Conservation (phyloP, 1,140 invertebrate genomes). For the Cydia strobilella region DNA sequence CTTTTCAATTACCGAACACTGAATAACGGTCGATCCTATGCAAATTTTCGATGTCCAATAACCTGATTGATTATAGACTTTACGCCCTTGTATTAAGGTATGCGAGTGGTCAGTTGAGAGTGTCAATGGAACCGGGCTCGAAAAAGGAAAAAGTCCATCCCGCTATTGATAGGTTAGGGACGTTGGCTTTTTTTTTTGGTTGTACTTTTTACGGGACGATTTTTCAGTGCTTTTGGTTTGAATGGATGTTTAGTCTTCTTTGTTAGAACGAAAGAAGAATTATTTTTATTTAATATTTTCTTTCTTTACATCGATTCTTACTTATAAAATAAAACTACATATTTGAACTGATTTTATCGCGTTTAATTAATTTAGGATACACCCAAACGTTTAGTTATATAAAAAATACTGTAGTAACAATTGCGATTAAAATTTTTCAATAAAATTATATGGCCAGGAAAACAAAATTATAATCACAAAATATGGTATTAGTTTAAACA, state of each 20-base stretch:
- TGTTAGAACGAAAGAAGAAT: neutral
- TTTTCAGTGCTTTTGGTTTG: slow-evolving; percentile 38
- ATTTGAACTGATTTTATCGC: too few species aligned
- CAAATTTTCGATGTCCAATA: slow-evolving; percentile 50
- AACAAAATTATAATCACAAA: too few species aligned
- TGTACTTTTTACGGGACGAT: slow-evolving; percentile 45
- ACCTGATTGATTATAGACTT: too few species aligned
- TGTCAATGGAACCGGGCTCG: slow-evolving; percentile 29
- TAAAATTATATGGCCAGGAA: too few species aligned
- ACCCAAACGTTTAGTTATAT: too few species aligned
- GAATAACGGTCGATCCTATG: slow-evolving; percentile 52
- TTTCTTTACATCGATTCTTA: too few species aligned
- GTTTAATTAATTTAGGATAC: too few species aligned
- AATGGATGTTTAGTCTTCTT: slow-evolving; percentile 1
- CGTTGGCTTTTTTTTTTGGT: slow-evolving; percentile 47
- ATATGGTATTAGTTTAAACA: too few species aligned
- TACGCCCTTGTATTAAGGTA: neutral
- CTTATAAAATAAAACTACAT: too few species aligned
- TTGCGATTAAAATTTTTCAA: too few species aligned
- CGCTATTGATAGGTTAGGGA: slow-evolving; percentile 67
- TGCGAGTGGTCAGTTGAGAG: neutral
- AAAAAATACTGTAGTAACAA: too few species aligned
- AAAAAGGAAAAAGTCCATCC: slow-evolving; percentile 44
- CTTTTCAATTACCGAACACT: slow-evolving; percentile 45
- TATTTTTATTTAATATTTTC: too few species aligned